These are phyloP conservation scores for Pteronura brasiliensis DNA, from an alignment of 2,113 vertebrate species.

Conservation along the genomic window DNA sequence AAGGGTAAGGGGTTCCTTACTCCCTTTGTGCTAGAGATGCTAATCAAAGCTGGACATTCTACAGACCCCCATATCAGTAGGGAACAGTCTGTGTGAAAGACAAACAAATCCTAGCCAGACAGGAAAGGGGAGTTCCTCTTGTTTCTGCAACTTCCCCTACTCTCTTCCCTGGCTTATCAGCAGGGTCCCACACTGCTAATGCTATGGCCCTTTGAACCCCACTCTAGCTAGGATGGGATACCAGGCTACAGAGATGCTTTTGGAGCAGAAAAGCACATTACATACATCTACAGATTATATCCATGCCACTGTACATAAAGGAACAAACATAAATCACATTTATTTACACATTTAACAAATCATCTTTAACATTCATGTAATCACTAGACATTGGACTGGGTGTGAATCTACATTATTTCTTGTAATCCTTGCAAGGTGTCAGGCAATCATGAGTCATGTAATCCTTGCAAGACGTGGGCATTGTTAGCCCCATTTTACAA, in stretches of 20 bases:
- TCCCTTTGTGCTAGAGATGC: constrained; percentile 33
- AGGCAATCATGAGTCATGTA: no score
- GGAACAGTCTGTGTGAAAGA: constrained; percentile 33
- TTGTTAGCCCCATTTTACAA: neutral
- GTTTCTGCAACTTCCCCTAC: constrained; percentile 21
- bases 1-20: constrained; percentile 9
- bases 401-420: neutral
- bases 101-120: constrained; percentile 64
- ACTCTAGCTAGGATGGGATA: neutral
- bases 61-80: constrained; percentile 42
- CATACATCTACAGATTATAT: neutral
- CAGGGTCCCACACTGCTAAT: neutral
- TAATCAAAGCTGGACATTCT: constrained; percentile 36
- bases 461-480: neutral
- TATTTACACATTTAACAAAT: neutral
- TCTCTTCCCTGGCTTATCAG: constrained; percentile 46
- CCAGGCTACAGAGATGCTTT: neutral
- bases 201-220: neutral
- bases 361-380: neutral
- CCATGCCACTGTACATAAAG: neutral
- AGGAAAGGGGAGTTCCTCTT: constrained; percentile 66
- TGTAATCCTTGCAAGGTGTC: neutral
- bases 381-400: neutral
- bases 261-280: neutral
- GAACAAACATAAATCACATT: neutral